Percentiles rank a stretch among this genome's conserved stretches.
phyloP scores from a whole-genome alignment of 53 echinoderm and acorn worm genomes.

The Echinometra lucunter region DNA sequence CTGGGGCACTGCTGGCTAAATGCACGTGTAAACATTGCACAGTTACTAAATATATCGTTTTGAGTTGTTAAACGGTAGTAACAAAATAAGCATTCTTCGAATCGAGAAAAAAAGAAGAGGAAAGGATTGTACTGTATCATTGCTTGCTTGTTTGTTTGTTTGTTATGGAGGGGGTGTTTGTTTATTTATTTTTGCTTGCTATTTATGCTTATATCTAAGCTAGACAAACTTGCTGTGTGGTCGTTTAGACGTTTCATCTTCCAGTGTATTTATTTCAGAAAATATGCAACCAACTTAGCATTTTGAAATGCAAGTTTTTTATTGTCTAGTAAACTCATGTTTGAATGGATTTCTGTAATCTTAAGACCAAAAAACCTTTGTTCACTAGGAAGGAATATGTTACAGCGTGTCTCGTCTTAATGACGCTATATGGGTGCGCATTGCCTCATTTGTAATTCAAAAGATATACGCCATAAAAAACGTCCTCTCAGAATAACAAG shows the following conservation, averaged over 20 bases:
- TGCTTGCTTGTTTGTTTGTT: no score
- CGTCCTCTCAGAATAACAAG: background rate
- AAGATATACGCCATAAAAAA: background rate
- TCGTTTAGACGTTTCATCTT: background rate
- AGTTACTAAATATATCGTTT: no score
- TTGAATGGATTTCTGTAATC: background rate
- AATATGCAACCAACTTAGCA: background rate
- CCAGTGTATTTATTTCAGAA: background rate
- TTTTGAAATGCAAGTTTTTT: background rate
- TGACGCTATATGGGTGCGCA: background rate
- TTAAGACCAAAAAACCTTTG: background rate
- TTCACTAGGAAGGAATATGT: background rate
- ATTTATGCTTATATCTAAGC: no score
- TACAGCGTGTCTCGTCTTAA: background rate
- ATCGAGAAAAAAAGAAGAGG: no score
- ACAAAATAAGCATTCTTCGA: no score
- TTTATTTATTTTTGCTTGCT: no score
- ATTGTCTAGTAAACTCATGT: background rate
- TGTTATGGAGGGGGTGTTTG: no score
- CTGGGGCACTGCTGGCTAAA: no score
- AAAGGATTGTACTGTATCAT: no score
- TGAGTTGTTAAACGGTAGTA: no score
- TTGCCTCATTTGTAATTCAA: background rate
- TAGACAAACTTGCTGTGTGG: no score
- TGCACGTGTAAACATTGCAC: no score